Conservation (phyloP, 2,113 vertebrate genomes). For the Pygoscelis adeliae region DNA sequence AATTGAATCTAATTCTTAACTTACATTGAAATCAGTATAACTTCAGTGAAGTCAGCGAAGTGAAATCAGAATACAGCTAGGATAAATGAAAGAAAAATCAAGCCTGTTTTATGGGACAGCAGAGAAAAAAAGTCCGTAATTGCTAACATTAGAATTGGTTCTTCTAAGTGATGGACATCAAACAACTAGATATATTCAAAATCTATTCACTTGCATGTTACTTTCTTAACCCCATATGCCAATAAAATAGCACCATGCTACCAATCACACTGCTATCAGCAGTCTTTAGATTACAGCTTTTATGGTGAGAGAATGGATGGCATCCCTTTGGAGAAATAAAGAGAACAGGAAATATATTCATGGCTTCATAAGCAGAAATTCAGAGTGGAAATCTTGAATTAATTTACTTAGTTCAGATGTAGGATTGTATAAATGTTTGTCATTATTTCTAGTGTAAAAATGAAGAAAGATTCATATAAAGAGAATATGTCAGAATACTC, state of each 20-base stretch:
- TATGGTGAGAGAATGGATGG: conserved; percentile 3
- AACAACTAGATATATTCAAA: background rate
- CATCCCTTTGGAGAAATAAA: conserved; percentile 46
- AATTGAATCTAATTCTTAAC: background rate
- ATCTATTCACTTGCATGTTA: background rate
- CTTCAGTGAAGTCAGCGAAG: background rate
- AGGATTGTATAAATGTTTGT: conserved; percentile 52
- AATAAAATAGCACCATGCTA: conserved; percentile 9
- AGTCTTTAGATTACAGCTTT: conserved; percentile 15
- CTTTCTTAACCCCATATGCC: background rate
- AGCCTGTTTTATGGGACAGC: background rate
- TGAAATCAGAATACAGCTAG: background rate
- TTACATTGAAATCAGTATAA: background rate
- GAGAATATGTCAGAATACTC: conserved; percentile 17
- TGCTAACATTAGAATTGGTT: background rate
- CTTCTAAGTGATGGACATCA: background rate
- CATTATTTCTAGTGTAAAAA: conserved; percentile 46
- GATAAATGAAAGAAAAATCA: conserved; percentile 16
- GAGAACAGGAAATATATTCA: conserved; percentile 33
- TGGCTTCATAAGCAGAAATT: conserved; percentile 26
- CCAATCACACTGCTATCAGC: background rate
- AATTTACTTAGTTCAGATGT: conserved; percentile 45
- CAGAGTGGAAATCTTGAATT: conserved; percentile 41
- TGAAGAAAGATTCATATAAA: background rate
- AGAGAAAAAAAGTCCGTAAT: background rate